A percentile compares a stretch with the other conserved stretches of the same genome.
These are phyloP conservation scores for Tamandua tetradactyla DNA, from an alignment of 2,797 vertebrate genomes.

Conservation along the genomic window DNA sequence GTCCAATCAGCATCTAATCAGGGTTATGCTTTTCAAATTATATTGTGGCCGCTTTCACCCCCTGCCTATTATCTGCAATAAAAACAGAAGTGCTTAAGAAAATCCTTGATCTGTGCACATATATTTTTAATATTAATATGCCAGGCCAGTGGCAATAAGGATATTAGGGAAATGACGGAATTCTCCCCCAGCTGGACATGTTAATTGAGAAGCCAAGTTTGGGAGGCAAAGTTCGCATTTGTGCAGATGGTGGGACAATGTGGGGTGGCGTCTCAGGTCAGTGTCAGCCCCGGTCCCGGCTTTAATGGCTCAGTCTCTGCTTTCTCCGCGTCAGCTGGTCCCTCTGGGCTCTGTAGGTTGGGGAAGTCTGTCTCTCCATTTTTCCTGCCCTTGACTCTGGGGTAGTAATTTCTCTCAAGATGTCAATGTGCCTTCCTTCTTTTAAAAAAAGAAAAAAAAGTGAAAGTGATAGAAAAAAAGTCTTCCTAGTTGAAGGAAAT, in stretches of 20 bases:
- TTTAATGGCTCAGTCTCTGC: slow-evolving; percentile 90
- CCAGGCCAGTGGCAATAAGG: slow-evolving; percentile 91
- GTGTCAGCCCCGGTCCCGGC: slow-evolving; percentile 91
- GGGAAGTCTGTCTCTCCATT: slow-evolving; percentile 81
- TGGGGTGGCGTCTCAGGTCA: slow-evolving; percentile 91
- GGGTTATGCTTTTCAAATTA: slow-evolving; percentile 88
- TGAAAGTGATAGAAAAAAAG: not conserved
- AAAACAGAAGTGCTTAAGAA: slow-evolving; percentile 87
- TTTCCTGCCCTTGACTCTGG: slow-evolving; percentile 89
- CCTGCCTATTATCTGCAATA: slow-evolving; percentile 89
- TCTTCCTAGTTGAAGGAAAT: not conserved
- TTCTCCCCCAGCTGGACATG: slow-evolving; percentile 97
- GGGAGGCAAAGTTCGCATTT: slow-evolving; percentile 95
- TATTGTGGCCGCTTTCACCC: slow-evolving; percentile 87
- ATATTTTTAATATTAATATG: slow-evolving; percentile 95
- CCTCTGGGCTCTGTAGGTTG: slow-evolving; percentile 84
- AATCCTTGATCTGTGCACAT: slow-evolving; percentile 85
- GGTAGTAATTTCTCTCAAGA: slow-evolving; percentile 83
- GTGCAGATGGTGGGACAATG: slow-evolving; percentile 97
- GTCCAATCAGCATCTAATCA: slow-evolving; percentile 87
- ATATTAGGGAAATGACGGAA: slow-evolving; percentile 95
- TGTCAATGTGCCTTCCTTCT: slow-evolving; percentile 36
- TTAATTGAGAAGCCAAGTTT: slow-evolving; percentile 98
- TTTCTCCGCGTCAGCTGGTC: slow-evolving; percentile 86
- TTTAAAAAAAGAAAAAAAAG: not conserved